A percentile compares a stretch with the other conserved stretches of the same genome.
Conservation (phyloP, 2,797 vertebrate species). For the Myioborus melanocephalus region DNA sequence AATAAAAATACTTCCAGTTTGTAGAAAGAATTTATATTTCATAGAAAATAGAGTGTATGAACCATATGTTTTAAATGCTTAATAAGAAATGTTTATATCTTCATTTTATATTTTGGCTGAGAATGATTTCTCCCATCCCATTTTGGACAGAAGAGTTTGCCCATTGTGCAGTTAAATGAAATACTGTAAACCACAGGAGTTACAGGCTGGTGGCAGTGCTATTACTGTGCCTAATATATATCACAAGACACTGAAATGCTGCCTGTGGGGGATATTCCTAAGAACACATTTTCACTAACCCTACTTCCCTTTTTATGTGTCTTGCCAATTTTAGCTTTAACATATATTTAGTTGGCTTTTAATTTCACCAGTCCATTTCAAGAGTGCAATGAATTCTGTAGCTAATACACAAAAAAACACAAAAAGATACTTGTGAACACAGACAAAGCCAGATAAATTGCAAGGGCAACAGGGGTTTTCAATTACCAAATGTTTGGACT, state of each 20-base stretch:
- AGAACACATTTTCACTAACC: not conserved
- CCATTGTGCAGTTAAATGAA: not conserved
- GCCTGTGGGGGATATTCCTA: not conserved
- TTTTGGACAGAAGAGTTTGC: not conserved
- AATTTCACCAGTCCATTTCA: not conserved
- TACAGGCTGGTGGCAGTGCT: not conserved
- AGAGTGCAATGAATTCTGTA: not conserved
- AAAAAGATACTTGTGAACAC: not conserved
- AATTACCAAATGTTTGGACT: not conserved
- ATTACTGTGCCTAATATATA: not conserved
- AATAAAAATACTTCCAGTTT: not conserved
- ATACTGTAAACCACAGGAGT: not conserved
- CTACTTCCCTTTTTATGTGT: not conserved
- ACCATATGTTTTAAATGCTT: not conserved
- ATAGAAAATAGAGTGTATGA: not conserved
- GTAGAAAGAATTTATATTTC: not conserved
- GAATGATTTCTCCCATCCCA: accelerated
- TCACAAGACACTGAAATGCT: not conserved
- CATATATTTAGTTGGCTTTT: not conserved
- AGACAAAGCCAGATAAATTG: not conserved
- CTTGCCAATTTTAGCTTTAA: not conserved
- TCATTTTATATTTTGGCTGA: not conserved
- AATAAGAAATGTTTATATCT: not conserved
- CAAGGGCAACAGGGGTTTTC: not conserved
- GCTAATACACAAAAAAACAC: accelerated